Base-by-base conservation (phyloP, 2,888 invertebrate genomes). In the Bibio marci region DNA sequence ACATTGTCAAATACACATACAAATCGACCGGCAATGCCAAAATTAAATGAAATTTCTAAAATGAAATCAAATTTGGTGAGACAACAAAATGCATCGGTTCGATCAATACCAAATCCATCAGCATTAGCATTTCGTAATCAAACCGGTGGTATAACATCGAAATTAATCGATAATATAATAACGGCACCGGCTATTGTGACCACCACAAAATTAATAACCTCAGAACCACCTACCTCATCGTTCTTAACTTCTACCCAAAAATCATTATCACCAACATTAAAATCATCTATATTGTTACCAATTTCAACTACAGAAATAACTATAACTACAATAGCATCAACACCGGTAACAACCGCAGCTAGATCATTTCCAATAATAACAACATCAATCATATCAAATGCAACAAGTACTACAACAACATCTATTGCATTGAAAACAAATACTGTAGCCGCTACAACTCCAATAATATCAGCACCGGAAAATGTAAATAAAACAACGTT, bases 61-160 rank as follows among this genome's bases (percentile, higher is more conserved):
- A 47, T 52, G 36, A 52, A 52, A 38, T 46, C 46, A 34, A 50
- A 49, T 38, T 44, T 52, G 10, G 52, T 48, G 58, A 66, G 52
- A 12, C 62, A 58, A 13, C 62, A 62, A 44, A 74, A 73, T 50
- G 71, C 72, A 41, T 69, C 66, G 17, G 70, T 74, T 19, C 59
- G 74, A 31, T 73, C 70, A 47, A 74, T 75, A 45, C 73, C 74
- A 5, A 73, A 74, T 56, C 73, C 73, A 5, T 72, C 72, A 38
- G 63, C 70, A 8, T 47, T 74, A 47, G 65, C 71, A 30, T 64
- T 67, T 46, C 65, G 71, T 43, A 70, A 71, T 49, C 63, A 65
- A 22, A n/a, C n/a, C n/a, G n/a, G n/a, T n/a, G n/a, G n/a, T n/a
- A n/a, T n/a, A n/a, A n/a, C n/a, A n/a, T n/a, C n/a, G n/a, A n/a